These are phyloP conservation scores for Drosophila anceps DNA, from an alignment of 2,888 invertebrate genomes.

Conservation along the genomic window DNA sequence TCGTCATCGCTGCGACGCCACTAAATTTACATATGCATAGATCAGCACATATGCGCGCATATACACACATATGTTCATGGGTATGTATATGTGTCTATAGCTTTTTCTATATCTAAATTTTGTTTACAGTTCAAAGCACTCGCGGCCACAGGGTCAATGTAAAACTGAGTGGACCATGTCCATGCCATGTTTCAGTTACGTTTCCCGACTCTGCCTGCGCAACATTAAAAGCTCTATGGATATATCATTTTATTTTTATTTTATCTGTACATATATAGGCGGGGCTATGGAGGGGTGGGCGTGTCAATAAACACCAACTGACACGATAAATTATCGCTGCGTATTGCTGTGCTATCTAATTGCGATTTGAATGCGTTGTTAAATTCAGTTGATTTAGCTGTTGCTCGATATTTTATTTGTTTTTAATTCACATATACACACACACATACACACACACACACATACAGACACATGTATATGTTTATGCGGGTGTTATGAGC, in stretches of 20 bases:
- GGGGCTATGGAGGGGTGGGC: neutral
- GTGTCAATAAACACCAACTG: conserved; percentile 36
- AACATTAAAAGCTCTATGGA: conserved; percentile 11
- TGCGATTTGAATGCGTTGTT: conserved; percentile 46
- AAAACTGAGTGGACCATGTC: conserved; percentile 55
- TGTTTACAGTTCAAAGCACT: conserved; percentile 73
- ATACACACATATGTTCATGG: neutral
- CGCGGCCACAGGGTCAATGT: conserved; percentile 68
- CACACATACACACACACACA: neutral
- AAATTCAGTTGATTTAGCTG: conserved; percentile 44
- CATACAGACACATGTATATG: neutral
- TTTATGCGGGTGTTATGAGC: conserved; percentile 35
- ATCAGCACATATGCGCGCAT: conserved; percentile 15
- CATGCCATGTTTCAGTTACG: conserved; percentile 46
- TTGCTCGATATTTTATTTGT: conserved; percentile 41
- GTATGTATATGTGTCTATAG: conserved; percentile 1
- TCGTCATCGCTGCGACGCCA: conserved; percentile 55
- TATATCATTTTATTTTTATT: conserved; percentile 9
- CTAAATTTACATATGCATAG: conserved; percentile 43
- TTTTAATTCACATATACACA: neutral
- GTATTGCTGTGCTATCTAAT: conserved; percentile 42
- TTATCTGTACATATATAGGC: neutral
- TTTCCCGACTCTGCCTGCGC: conserved; percentile 28
- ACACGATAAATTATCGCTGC: conserved; percentile 52
- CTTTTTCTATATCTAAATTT: conserved; percentile 29